Evolutionary conservation across 2,113 vertebrate genomes (phyloP).

Genomic region (Heloderma charlesbogerti): DNA sequence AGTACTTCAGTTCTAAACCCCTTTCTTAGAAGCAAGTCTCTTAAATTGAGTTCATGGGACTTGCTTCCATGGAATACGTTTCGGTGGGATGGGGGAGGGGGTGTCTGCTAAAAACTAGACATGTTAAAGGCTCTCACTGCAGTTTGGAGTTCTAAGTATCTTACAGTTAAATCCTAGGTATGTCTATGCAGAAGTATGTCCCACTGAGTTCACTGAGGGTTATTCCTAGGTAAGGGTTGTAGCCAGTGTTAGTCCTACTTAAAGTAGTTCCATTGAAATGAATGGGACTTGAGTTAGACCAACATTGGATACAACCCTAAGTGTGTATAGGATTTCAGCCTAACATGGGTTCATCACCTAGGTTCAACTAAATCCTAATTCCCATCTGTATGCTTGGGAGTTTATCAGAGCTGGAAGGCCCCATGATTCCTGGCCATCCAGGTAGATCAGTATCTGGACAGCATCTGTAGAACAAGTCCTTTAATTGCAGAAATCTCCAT

Average conservation of each 20-base stretch:
- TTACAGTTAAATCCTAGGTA: neutral
- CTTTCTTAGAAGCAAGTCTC: neutral
- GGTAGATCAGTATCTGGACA: neutral
- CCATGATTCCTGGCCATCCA: neutral
- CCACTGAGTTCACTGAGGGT: neutral
- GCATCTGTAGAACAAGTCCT: neutral
- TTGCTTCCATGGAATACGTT: neutral
- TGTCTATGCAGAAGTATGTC: neutral
- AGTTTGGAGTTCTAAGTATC: neutral
- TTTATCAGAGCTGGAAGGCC: neutral
- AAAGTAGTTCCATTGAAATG: too few relatives aligned
- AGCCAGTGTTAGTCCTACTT: too few relatives aligned
- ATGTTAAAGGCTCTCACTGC: neutral
- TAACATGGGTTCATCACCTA: neutral
- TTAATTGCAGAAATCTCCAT: slow-evolving; percentile 32
- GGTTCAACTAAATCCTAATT: neutral
- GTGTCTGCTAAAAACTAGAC: neutral
- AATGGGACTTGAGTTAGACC: too few relatives aligned
- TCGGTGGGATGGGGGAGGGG: neutral
- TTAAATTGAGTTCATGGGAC: neutral
- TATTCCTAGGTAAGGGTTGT: too few relatives aligned
- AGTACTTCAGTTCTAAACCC: neutral
- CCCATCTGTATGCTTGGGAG: neutral
- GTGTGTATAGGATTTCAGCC: neutral
- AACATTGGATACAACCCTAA: neutral